Conservation (phyloP, 1,140 invertebrate species). For the Zaprionus inermis region DNA sequence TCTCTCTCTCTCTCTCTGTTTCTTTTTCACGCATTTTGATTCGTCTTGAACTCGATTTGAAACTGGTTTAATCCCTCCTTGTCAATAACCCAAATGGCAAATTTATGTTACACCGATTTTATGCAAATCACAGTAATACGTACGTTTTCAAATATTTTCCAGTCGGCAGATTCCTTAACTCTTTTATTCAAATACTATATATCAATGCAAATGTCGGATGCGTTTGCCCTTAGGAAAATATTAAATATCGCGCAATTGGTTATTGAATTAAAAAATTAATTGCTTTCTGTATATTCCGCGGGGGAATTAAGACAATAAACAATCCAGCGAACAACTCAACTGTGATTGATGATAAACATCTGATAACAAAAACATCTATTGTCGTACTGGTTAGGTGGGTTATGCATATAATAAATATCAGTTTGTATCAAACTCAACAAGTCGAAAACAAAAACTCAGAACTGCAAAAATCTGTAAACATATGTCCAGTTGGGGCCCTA, state of each 20-base stretch:
- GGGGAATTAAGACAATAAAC: slow-evolving; percentile 27
- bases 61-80: slow-evolving; percentile 5
- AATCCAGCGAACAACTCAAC: slow-evolving; percentile 14
- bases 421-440: slow-evolving; percentile 4
- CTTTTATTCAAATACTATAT: neutral
- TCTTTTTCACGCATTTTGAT: neutral
- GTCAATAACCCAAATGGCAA: neutral
- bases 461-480: slow-evolving; percentile 7
- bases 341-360: slow-evolving; percentile 37
- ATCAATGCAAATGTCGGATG: no score
- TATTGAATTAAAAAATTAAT: slow-evolving; percentile 17
- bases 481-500: slow-evolving; percentile 13
- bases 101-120: neutral
- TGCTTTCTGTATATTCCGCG: slow-evolving; percentile 20
- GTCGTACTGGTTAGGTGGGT: slow-evolving; percentile 29
- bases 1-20: no score
- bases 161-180: neutral
- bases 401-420: slow-evolving; percentile 9
- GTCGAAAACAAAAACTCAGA: slow-evolving; percentile 13
- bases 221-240: neutral
- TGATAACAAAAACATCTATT: slow-evolving; percentile 36
- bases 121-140: neutral
- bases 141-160: neutral
- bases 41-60: slow-evolving; percentile 2
- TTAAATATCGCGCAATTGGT: slow-evolving; percentile 7